Evolutionary conservation across 1,140 invertebrate species (phyloP), one percentile per base, ranked within the genome.

Genomic region (Ceratoteleas bidentatus): DNA sequence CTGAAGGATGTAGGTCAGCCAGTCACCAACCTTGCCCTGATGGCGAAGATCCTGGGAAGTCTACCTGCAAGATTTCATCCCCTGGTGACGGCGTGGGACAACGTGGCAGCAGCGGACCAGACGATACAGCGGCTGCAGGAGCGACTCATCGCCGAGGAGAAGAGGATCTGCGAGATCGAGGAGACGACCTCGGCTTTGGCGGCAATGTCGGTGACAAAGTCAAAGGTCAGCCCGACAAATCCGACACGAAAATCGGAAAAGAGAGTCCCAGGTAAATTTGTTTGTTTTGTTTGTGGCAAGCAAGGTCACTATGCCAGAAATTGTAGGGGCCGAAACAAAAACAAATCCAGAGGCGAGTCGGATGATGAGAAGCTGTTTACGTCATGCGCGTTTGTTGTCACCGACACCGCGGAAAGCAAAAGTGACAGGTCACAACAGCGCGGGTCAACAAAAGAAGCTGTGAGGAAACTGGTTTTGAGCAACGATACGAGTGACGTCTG

Each of bases 401-500:
- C 40, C 53, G 65, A 57, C 54, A 33, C n/a, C 38, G 24, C 9
- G 9, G 50, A 6, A 24, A 53, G 40, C 11, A 47, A 24, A 24
- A 24, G 1, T 24, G 45, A 6, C 10, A 47, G 11, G 45, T n/a
- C 11, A n/a, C 10, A 24, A 50, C 49, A 47, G 61, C 24, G 73
- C 13, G 49, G 49, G 5, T 10, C 38, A 8, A 40, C 8, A 0
- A 3, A 40, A 3, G 38, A 40, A 32, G 43, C 60, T 62, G 47
- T 62, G 45, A 14, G 32, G 32, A 8, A 49, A 50, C 13, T 8
- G 0, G 11, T 50, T 24, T 32, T 50, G 47, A 62, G 15, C 9
- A 49, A 24, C 58, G 60, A 64, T 24, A 11, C 11, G 7, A 11
- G 10, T 9, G 50, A 66, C 0, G 16, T 66, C 11, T 86, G 82